Evolutionary conservation across 2,888 invertebrate species (phyloP), one percentile per base, ranked within the genome.

Genomic region (Xestobium rufovillosum): DNA sequence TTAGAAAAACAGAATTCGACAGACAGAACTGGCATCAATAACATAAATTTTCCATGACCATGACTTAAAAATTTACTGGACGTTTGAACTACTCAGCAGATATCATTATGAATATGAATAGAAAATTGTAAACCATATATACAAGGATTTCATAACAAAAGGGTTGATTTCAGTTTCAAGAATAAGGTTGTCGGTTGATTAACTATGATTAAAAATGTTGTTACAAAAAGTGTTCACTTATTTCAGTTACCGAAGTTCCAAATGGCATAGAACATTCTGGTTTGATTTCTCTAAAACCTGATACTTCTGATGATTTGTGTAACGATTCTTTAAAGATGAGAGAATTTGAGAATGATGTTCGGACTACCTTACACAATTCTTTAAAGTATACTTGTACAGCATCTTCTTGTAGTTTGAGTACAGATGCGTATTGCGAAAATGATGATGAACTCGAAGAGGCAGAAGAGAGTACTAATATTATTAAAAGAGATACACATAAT

Each of bases 251-350:
- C 1, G 64, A 68, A 43, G 44, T 70, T 26, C 72, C 75, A 1
- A 65, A 67, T 35, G 63, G 65, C 41, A 54, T 70, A 8, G 61
- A 65, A 23, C 71, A 73, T 50, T 65, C 68, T 39, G 71, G 72
- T 16, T 63, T 2, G 52, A 72, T 14, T 56, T 63, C 10, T 44
- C 72, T 10, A 64, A 67, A 41, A 57, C 63, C 2, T 61, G 66
- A 43, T 14, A 46, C 45, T 3, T 47, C 52, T 4, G 23, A 46
- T 2, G 56, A 60, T 1, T 53, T 60, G 13, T 75, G 75, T 45
- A 62, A 67, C 19, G 66, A 71, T 48, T 54, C 57, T n/a, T n/a
- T n/a, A n/a, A n/a, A n/a, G n/a, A n/a, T n/a, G n/a, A n/a, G n/a
- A n/a, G n/a, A n/a, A n/a, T 40, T 56, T 14, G 50, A 54, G 39